These are phyloP conservation scores for Anaspis maculata DNA, from an alignment of 2,888 invertebrate species.

Conservation along the genomic window DNA sequence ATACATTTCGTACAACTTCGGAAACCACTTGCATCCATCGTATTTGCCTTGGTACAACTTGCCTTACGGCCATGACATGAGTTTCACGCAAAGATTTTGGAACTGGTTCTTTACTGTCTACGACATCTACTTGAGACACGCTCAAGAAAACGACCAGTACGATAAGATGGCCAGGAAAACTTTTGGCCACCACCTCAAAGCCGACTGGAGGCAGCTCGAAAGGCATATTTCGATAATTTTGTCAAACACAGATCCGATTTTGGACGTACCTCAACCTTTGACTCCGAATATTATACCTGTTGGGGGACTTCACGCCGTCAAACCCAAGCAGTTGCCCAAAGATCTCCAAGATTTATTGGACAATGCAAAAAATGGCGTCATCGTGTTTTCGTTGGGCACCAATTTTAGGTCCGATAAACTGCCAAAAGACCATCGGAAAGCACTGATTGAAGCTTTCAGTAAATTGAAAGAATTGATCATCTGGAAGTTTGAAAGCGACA, in stretches of 20 bases:
- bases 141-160: too few species aligned
- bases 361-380: constrained; percentile 33
- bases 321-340: constrained; percentile 5
- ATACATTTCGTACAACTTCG: too few species aligned
- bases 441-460: constrained; percentile 31
- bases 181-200: constrained; percentile 3
- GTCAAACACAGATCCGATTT: constrained; percentile 5
- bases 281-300: constrained; percentile 9
- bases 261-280: constrained; percentile 6
- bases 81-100: constrained; percentile 1
- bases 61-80: constrained; percentile 1
- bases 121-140: constrained; percentile 1
- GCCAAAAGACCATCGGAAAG: constrained; percentile 19
- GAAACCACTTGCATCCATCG: constrained; percentile 7
- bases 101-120: constrained; percentile 1
- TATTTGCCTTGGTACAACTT: constrained; percentile 6
- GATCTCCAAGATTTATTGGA: too few species aligned
- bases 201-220: constrained; percentile 4
- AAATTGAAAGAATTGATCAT: constrained; percentile 35
- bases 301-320: constrained; percentile 7
- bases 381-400: constrained; percentile 37
- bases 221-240: constrained; percentile 6
- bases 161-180: too few species aligned
- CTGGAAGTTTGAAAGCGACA: constrained; percentile 37
- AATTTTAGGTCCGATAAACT: constrained; percentile 31